Evolutionary conservation across 2,113 vertebrate genomes (phyloP).

Genomic region (Trogon melanurus): DNA sequence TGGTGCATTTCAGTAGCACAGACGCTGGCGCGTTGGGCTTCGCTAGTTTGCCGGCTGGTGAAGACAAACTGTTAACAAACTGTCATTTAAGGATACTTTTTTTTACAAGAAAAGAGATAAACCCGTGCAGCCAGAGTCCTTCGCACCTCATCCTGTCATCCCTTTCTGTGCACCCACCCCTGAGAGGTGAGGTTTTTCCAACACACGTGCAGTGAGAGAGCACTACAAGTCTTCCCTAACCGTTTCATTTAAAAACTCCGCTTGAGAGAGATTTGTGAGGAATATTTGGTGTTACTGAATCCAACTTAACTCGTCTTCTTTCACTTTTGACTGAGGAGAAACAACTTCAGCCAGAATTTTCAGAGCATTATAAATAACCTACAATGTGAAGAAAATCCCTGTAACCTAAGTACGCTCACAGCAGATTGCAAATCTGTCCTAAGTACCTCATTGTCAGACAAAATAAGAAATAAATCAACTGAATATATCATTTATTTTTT

Average conservation of each 20-base stretch:
- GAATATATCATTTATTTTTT: not conserved
- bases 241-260: not conserved
- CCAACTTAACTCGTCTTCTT: too few species aligned
- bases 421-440: not conserved
- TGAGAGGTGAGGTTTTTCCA: not conserved
- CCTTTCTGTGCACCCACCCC: not conserved
- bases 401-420: not conserved
- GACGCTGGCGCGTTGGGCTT: not conserved
- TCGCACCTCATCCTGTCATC: not conserved
- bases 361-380: not conserved
- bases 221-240: not conserved
- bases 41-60: not conserved
- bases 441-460: not conserved
- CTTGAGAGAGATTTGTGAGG: not conserved
- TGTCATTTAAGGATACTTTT: not conserved
- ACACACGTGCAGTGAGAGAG: not conserved
- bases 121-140: not conserved
- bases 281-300: not conserved
- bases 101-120: not conserved
- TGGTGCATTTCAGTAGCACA: not conserved
- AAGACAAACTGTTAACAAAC: not conserved
- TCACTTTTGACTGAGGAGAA: not conserved
- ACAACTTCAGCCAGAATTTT: not conserved
- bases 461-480: fast-evolving
- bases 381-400: not conserved